Evolutionary conservation across 2,797 vertebrate species (phyloP).

Genomic region (Neostethus bicornis): DNA sequence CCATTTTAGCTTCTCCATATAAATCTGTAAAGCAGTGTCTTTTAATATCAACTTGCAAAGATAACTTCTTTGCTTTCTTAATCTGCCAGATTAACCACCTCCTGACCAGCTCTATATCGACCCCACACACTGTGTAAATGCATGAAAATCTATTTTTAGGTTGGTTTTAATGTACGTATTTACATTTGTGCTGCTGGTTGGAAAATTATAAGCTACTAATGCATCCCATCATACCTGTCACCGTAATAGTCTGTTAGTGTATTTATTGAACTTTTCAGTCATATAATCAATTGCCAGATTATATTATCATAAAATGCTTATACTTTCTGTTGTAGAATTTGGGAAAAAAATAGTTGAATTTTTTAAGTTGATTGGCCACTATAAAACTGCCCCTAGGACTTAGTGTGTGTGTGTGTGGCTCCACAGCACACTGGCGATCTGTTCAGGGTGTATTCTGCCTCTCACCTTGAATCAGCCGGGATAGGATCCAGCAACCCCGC

Average conservation of each 20-base stretch:
- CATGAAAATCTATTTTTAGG: constrained; percentile 7
- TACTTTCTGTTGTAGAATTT: background rate
- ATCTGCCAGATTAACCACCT: background rate
- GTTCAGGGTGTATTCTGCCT: no score
- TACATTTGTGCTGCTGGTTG: constrained; percentile 2
- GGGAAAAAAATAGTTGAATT: background rate
- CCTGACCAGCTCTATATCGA: constrained; percentile 1
- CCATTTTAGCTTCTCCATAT: constrained; percentile 32
- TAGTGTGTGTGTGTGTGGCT: no score
- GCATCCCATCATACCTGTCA: background rate
- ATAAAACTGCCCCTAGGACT: no score
- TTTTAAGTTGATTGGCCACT: no score
- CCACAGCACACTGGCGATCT: no score
- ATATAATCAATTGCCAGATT: background rate
- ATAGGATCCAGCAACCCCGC: no score
- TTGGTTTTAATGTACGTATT: background rate
- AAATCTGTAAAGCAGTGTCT: constrained; percentile 12
- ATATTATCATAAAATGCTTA: background rate
- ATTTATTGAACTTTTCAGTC: background rate
- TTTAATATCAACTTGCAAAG: constrained; percentile 1
- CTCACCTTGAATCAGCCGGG: no score
- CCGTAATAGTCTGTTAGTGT: background rate
- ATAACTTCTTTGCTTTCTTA: background rate
- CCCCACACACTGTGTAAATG: constrained; percentile 2
- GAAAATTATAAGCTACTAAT: background rate